Percentiles rank a stretch among this genome's conserved stretches.
Conservation (phyloP, 2,113 vertebrate genomes). For the Zeus faber region DNA sequence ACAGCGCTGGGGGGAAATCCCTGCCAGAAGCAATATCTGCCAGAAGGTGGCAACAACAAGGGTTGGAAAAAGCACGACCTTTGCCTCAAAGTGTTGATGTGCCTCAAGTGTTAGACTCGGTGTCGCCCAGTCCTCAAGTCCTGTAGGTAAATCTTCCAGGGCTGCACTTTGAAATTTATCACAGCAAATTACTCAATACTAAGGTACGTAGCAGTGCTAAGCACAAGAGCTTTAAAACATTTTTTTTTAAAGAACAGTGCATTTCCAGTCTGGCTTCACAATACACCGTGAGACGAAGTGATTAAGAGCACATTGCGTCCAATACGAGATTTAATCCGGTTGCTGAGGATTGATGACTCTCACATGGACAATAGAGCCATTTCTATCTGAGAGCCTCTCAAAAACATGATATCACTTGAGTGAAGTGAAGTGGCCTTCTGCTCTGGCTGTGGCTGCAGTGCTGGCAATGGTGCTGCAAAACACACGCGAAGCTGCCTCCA, state of each 20-base stretch:
- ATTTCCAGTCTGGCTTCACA: conserved; percentile 16
- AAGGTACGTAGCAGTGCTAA: too few species aligned
- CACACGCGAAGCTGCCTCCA: conserved; percentile 26
- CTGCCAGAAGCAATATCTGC: conserved; percentile 30
- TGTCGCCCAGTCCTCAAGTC: neutral
- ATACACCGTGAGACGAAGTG: conserved; percentile 37
- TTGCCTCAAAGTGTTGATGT: conserved; percentile 17
- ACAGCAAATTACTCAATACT: too few species aligned
- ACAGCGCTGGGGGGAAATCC: conserved; percentile 23
- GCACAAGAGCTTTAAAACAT: too few species aligned
- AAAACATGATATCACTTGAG: conserved; percentile 48
- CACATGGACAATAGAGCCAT: conserved; percentile 37
- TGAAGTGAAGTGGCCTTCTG: conserved; percentile 46
- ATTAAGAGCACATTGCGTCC: conserved; percentile 44
- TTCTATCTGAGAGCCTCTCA: conserved; percentile 46
- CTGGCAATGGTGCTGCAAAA: conserved; percentile 28
- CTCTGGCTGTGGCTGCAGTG: conserved; percentile 27
- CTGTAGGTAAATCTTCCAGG: too few species aligned
- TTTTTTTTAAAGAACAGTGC: conserved; percentile 21
- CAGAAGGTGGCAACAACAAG: conserved; percentile 52
- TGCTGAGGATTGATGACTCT: conserved; percentile 51
- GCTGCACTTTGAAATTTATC: neutral
- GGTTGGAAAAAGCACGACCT: conserved; percentile 43
- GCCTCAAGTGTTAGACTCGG: conserved; percentile 2
- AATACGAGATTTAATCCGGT: conserved; percentile 51